Evolutionary conservation across 2,113 vertebrate species (phyloP).

Genomic region (Phoenicopterus ruber): DNA sequence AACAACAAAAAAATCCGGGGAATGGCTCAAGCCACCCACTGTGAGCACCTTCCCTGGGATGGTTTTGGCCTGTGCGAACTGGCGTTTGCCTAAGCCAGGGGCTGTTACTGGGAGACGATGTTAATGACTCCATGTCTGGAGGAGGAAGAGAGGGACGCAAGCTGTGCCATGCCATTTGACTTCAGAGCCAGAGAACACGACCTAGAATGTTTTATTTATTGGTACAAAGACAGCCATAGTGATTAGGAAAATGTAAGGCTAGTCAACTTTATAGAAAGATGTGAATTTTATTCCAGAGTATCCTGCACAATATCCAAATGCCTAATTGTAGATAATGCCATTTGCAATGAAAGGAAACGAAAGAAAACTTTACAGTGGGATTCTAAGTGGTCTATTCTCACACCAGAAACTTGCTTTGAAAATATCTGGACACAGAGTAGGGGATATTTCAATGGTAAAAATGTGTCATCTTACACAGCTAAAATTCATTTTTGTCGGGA

Average conservation of each 20-base stretch:
- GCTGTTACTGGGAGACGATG: not conserved
- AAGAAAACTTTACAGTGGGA: not conserved
- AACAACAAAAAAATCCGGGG: not conserved
- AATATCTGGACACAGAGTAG: not conserved
- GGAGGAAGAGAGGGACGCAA: not conserved
- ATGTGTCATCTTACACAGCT: not conserved
- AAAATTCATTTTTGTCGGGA: not conserved
- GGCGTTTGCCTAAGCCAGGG: not conserved
- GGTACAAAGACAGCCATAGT: not conserved
- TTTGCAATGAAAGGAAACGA: not conserved
- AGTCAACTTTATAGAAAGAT: not conserved
- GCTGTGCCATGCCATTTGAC: not conserved
- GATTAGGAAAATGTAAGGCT: not conserved
- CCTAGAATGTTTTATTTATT: not conserved
- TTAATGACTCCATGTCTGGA: not conserved
- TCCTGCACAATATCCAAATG: not conserved
- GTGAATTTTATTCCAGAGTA: not conserved
- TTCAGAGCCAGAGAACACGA: not conserved
- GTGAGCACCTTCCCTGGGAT: not conserved
- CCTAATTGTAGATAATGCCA: not conserved
- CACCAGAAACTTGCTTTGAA: not conserved
- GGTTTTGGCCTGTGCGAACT: not conserved
- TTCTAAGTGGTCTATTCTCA: not conserved
- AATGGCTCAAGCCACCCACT: not conserved
- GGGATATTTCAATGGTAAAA: not conserved